Evolutionary conservation across 1,140 invertebrate genomes (phyloP).

Genomic region (Drosophila orosa): DNA sequence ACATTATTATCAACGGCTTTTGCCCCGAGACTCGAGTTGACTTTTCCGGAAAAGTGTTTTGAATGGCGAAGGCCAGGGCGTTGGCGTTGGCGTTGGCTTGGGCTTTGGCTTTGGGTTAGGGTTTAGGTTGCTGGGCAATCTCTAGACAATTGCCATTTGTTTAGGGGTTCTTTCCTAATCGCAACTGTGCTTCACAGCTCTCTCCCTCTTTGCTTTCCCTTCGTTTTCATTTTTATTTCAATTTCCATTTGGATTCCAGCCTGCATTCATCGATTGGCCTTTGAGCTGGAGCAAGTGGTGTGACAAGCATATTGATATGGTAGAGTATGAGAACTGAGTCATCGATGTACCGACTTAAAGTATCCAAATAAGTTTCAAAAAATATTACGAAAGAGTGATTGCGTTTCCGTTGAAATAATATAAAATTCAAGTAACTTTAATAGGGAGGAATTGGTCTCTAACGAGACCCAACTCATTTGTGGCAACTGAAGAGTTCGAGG

Average conservation of each 20-base stretch:
- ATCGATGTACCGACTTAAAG: neutral
- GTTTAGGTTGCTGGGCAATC: conserved; percentile 5
- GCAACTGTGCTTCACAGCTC: neutral
- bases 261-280: conserved; percentile 10
- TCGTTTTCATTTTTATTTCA: neutral
- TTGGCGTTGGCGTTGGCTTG: neutral
- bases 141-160: conserved; percentile 42
- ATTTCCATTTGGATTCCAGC: conserved; percentile 4
- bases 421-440: neutral
- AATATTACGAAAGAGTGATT: neutral
- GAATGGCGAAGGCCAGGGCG: neutral
- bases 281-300: neutral
- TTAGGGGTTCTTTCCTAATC: conserved; percentile 35
- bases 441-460: neutral
- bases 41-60: conserved; percentile 15
- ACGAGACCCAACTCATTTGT: neutral
- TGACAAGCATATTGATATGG: neutral
- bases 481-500: neutral
- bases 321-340: neutral
- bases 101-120: neutral
- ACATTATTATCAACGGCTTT: conserved; percentile 46
- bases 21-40: conserved; percentile 32
- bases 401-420: no score
- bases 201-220: neutral
- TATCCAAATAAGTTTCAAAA: neutral